phyloP scores from a whole-genome alignment of 2,888 invertebrate genomes.

The Apeira syringaria region DNA sequence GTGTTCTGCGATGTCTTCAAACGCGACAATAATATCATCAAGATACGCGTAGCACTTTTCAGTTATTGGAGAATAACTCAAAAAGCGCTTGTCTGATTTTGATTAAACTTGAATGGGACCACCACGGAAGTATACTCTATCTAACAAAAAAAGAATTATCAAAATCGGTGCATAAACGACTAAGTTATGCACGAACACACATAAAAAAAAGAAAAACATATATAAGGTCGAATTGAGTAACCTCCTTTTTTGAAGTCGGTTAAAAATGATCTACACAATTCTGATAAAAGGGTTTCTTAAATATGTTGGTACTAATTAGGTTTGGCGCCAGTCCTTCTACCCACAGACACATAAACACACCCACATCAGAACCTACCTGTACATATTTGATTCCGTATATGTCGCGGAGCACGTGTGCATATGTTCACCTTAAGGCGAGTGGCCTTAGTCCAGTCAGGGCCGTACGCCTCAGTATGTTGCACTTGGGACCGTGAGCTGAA shows the following conservation, averaged over 20 bases:
- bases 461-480: conserved; percentile 57
- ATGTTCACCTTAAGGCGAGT: conserved; percentile 52
- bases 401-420: conserved; percentile 19
- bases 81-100: too few relatives aligned
- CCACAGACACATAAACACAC: conserved; percentile 4
- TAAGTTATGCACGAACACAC: too few relatives aligned
- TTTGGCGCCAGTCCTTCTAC: conserved; percentile 3
- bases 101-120: too few relatives aligned
- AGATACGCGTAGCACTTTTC: too few relatives aligned
- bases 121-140: too few relatives aligned
- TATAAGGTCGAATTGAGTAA: neutral
- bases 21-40: too few relatives aligned
- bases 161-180: too few relatives aligned
- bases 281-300: too few relatives aligned
- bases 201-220: neutral
- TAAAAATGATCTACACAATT: too few relatives aligned
- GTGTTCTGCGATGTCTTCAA: too few relatives aligned
- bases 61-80: too few relatives aligned
- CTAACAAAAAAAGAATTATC: too few relatives aligned
- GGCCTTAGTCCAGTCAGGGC: conserved; percentile 69
- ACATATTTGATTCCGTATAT: conserved; percentile 1
- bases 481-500: conserved; percentile 38
- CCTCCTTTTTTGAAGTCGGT: neutral
- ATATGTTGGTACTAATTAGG: conserved; percentile 2
- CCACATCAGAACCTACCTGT: conserved; percentile 1